Percentiles rank a stretch among this genome's conserved stretches.
phyloP scores from a whole-genome alignment of 1,140 invertebrate species.

The Olivierus martensii region DNA sequence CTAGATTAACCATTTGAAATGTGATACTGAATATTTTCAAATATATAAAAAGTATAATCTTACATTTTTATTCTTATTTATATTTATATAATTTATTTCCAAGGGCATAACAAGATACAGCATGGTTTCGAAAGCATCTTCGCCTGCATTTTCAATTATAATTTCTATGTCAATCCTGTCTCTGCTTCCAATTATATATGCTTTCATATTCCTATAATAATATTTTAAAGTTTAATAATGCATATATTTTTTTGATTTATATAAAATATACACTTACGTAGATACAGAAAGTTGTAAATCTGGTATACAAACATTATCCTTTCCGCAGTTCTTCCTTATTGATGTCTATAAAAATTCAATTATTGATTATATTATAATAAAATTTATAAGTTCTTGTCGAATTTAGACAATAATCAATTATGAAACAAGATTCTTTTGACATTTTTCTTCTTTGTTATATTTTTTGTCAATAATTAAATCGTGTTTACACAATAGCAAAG shows the following conservation, averaged over 20 bases:
- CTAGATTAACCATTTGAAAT: conserved; percentile 29
- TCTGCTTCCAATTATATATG: conserved; percentile 65
- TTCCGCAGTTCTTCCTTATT: conserved; percentile 87
- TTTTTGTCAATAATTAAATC: too few relatives aligned
- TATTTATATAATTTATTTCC: conserved; percentile 44
- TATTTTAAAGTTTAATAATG: neutral
- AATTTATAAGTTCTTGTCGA: too few relatives aligned
- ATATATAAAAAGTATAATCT: too few relatives aligned
- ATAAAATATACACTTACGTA: conserved; percentile 9
- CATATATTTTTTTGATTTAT: too few relatives aligned
- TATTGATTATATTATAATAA: too few relatives aligned
- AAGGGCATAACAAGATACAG: conserved; percentile 59
- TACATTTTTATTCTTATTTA: conserved; percentile 15
- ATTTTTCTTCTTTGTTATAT: too few relatives aligned
- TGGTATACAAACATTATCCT: conserved; percentile 82
- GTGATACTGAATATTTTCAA: neutral
- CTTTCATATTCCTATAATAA: conserved; percentile 44
- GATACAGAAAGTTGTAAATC: conserved; percentile 40
- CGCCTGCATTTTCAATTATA: conserved; percentile 58
- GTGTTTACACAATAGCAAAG: too few relatives aligned
- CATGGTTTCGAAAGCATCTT: conserved; percentile 78
- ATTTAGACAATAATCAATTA: too few relatives aligned
- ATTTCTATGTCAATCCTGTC: conserved; percentile 60
- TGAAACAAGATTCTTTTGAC: too few relatives aligned
- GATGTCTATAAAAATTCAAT: conserved; percentile 31